Percentiles rank a stretch among this genome's conserved stretches.
Evolutionary conservation across 2,797 vertebrate genomes (phyloP).

Genomic region (Halcyon badia): DNA sequence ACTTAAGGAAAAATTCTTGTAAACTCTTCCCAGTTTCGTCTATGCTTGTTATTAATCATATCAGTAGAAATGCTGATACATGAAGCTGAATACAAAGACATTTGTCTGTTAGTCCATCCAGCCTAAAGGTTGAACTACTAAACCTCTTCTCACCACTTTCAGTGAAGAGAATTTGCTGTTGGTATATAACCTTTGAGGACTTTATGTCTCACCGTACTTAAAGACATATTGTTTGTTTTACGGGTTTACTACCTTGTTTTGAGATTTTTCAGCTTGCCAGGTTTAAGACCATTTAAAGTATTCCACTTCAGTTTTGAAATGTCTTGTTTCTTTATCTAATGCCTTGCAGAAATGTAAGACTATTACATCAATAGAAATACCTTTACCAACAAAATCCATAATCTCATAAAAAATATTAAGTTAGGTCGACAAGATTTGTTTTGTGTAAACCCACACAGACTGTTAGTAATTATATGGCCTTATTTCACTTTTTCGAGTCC

Average conservation of each 20-base stretch:
- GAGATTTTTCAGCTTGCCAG: not conserved
- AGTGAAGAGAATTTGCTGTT: not conserved
- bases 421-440: not conserved
- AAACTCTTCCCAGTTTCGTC: not conserved
- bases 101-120: not conserved
- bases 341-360: not conserved
- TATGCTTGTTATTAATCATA: not conserved
- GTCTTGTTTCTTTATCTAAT: not conserved
- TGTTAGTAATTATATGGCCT: constrained; percentile 16
- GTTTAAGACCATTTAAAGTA: not conserved
- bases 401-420: constrained; percentile 58
- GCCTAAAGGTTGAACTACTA: not conserved
- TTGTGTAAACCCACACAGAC: constrained; percentile 2
- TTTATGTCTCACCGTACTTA: not conserved
- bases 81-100: not conserved
- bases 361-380: constrained; percentile 16
- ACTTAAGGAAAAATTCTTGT: not conserved
- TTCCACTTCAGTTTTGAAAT: not conserved
- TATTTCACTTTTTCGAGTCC: constrained; percentile 32
- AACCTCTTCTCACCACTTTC: not conserved
- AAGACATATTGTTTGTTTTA: not conserved
- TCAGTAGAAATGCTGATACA: not conserved
- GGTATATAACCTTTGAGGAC: not conserved
- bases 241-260: not conserved
- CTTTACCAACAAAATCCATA: constrained; percentile 59